Evolutionary conservation across 1,140 invertebrate genomes (phyloP), one percentile per base, ranked within the genome.

Genomic region (Zeugodacus cucurbitae): DNA sequence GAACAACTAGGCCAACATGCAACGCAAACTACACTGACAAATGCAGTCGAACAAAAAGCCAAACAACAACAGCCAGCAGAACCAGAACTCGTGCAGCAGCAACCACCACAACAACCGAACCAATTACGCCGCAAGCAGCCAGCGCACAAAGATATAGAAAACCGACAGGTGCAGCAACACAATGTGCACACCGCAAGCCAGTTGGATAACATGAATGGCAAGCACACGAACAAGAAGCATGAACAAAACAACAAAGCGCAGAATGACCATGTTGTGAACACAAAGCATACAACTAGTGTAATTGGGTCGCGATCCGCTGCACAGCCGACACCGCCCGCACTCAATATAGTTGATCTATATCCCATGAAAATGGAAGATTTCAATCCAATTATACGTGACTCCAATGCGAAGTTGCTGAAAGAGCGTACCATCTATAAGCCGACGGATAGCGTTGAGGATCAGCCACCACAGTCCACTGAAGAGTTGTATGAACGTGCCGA

Each of bases 331-430:
- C 17, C 92, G 92, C 29, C 29, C 32, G 44, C 89, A 1, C 85
- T 93, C 14, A 93, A 93, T 74, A 93, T 93, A 58, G 91, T 91
- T 1, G 92, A 93, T 86, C 85, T 93, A 4, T 93, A 92, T 90
- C 92, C 92, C 3, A 88, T 93, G 37, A 91, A 93, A 78, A 59
- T 91, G n/a, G 92, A 93, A 34, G 92, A 93, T 41, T 90, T 92
- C n/a, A 90, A 90, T 59, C 90, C 92, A 20, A 89, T 91, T 6
- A 91, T 93, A 34, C 86, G 86, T 34, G 89, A 87, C 20, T 89
- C 91, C 41, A 92, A 93, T 67, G 90, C 89, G 7, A 90, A 91
- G 87, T 34, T 91, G 58, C 58, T 90, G 17, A 88, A 85, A 58
- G 90, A 92, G 64, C 89, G 89, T 0, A 90, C 91, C 8, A 85